A percentile compares a stretch with the other conserved stretches of the same genome.
phyloP scores from a whole-genome alignment of 2,888 invertebrate species.

The Epistrophe eligans region DNA sequence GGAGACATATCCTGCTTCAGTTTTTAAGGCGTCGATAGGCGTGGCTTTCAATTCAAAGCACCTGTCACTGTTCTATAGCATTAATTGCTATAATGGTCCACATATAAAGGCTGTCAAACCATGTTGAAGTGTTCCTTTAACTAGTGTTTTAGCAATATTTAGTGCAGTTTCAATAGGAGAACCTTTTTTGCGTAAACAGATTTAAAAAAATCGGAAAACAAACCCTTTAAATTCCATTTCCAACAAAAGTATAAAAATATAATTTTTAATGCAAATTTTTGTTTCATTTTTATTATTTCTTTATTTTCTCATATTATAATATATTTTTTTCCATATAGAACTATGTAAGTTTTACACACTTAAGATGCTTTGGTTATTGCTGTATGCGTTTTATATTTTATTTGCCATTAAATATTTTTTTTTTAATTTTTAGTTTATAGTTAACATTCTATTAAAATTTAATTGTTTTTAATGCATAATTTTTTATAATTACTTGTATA shows the following conservation, averaged over 20 bases:
- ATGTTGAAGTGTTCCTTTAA: too few relatives aligned
- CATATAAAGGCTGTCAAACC: too few relatives aligned
- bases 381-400: conserved; percentile 80
- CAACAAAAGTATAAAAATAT: background rate
- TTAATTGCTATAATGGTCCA: too few relatives aligned
- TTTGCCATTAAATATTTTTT: conserved; percentile 71
- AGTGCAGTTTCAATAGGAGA: too few relatives aligned
- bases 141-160: too few relatives aligned
- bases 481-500: conserved; percentile 38
- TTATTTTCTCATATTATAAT: conserved; percentile 69
- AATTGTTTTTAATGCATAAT: conserved; percentile 34
- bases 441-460: conserved; percentile 65
- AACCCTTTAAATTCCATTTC: background rate
- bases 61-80: too few relatives aligned
- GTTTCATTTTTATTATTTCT: conserved; percentile 68
- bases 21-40: too few relatives aligned
- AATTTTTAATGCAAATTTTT: background rate
- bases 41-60: too few relatives aligned
- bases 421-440: conserved; percentile 50
- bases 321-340: conserved; percentile 67
- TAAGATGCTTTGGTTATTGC: conserved; percentile 84
- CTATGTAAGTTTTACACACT: conserved; percentile 77
- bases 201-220: too few relatives aligned
- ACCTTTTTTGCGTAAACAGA: too few relatives aligned
- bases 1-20: too few relatives aligned